phyloP scores from a whole-genome alignment of 2,113 vertebrate species.

The Cyphomyrus discorhynchus region DNA sequence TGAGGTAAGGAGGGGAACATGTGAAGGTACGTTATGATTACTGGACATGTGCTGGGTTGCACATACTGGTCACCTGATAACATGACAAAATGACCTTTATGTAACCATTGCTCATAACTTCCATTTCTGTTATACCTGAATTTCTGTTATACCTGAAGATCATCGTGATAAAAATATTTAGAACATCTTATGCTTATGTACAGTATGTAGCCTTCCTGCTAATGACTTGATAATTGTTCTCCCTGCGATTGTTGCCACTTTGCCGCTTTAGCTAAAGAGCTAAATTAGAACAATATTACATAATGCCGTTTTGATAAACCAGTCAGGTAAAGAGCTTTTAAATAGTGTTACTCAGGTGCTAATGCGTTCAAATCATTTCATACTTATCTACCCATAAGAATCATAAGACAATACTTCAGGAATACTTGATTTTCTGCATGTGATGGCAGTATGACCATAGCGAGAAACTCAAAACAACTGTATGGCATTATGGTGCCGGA shows the following conservation, averaged over 20 bases:
- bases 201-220: background rate
- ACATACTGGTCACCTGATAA: background rate
- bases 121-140: background rate
- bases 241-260: background rate
- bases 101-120: background rate
- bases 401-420: background rate
- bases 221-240: background rate
- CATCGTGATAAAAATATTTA: background rate
- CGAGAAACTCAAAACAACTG: background rate
- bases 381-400: background rate
- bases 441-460: background rate
- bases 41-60: background rate
- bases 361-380: background rate
- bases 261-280: background rate
- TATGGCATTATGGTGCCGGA: background rate
- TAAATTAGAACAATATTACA: background rate
- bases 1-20: background rate
- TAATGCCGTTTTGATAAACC: background rate
- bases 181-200: background rate
- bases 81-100: background rate
- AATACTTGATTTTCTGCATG: background rate
- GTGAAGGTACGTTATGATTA: background rate
- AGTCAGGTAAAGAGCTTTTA: background rate
- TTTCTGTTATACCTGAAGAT: background rate
- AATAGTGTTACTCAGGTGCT: background rate